A percentile compares a stretch with the other conserved stretches of the same genome.
These are phyloP conservation scores for Gortyna flavago DNA, from an alignment of 2,888 invertebrate genomes.

Conservation along the genomic window DNA sequence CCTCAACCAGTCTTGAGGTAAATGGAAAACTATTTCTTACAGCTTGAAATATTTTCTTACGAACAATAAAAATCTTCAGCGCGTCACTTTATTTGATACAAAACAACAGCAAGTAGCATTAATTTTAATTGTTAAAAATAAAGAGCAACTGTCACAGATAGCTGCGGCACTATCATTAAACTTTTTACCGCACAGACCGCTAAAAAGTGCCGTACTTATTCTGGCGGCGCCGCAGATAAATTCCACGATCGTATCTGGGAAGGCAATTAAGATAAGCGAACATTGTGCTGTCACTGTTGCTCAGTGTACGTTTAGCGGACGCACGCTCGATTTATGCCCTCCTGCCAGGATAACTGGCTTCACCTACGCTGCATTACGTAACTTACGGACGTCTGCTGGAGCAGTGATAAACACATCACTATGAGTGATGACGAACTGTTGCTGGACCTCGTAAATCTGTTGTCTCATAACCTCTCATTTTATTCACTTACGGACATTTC, in stretches of 20 bases:
- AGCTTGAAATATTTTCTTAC: constrained; percentile 39
- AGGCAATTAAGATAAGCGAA: constrained; percentile 89
- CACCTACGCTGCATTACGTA: constrained; percentile 61
- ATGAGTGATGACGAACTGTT: constrained; percentile 62
- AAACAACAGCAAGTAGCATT: constrained; percentile 62
- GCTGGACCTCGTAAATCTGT: constrained; percentile 54
- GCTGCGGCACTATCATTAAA: constrained; percentile 77
- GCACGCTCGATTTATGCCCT: constrained; percentile 77
- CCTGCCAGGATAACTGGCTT: constrained; percentile 68
- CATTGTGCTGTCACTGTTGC: constrained; percentile 84
- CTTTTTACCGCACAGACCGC: constrained; percentile 77
- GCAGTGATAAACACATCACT: constrained; percentile 61
- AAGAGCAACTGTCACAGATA: constrained; percentile 65
- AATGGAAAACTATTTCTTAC: constrained; percentile 49
- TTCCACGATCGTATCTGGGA: constrained; percentile 84
- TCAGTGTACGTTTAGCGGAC: constrained; percentile 81
- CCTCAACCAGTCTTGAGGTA: constrained; percentile 27
- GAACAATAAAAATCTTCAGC: constrained; percentile 43
- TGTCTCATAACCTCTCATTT: constrained; percentile 48
- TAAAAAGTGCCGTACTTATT: constrained; percentile 79
- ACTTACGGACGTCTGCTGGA: constrained; percentile 49
- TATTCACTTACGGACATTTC: constrained; percentile 49
- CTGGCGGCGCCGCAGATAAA: constrained; percentile 81
- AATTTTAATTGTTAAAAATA: constrained; percentile 68
- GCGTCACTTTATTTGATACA: constrained; percentile 39